Percentiles rank a stretch among this genome's conserved stretches.
phyloP scores from a whole-genome alignment of 1,140 invertebrate species.

The Adelges cooleyi region DNA sequence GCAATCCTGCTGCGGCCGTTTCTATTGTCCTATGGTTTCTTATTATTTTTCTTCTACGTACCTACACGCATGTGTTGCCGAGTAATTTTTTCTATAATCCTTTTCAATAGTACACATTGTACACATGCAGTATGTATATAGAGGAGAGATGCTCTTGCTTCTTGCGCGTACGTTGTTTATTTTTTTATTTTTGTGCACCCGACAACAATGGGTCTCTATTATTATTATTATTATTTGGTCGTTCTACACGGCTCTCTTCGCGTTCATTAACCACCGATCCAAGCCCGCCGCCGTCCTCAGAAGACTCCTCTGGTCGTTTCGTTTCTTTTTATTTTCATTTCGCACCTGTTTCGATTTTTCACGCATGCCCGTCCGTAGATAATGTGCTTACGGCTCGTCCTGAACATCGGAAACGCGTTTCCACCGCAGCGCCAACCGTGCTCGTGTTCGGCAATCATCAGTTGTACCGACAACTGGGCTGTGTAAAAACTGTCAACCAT shows the following conservation, averaged over 20 bases:
- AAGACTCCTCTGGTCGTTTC: not conserved
- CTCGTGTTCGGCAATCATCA: too few species aligned
- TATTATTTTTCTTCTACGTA: slow-evolving; percentile 8
- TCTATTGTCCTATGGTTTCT: slow-evolving; percentile 5
- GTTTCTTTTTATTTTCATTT: slow-evolving; percentile 2
- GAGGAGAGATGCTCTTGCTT: slow-evolving; percentile 1
- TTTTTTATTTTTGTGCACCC: slow-evolving; percentile 26
- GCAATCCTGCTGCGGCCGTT: not conserved
- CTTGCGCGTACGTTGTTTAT: slow-evolving; percentile 11
- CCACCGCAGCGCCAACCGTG: too few species aligned
- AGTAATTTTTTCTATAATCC: slow-evolving; percentile 24
- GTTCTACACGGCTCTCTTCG: slow-evolving; percentile 26
- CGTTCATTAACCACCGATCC: slow-evolving; percentile 15
- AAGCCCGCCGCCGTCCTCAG: not conserved
- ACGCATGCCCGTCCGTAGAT: slow-evolving; percentile 1
- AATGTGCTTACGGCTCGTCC: not conserved
- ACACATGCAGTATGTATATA: too few species aligned
- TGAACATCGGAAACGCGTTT: not conserved
- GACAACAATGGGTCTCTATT: slow-evolving; percentile 17
- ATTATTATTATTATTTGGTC: slow-evolving; percentile 10
- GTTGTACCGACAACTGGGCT: too few species aligned
- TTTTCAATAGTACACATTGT: slow-evolving; percentile 15
- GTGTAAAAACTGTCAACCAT: too few species aligned
- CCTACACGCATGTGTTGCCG: not conserved
- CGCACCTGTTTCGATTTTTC: slow-evolving; percentile 18